These are phyloP conservation scores for Strix uralensis DNA, from an alignment of 2,113 vertebrate species.

Conservation along the genomic window DNA sequence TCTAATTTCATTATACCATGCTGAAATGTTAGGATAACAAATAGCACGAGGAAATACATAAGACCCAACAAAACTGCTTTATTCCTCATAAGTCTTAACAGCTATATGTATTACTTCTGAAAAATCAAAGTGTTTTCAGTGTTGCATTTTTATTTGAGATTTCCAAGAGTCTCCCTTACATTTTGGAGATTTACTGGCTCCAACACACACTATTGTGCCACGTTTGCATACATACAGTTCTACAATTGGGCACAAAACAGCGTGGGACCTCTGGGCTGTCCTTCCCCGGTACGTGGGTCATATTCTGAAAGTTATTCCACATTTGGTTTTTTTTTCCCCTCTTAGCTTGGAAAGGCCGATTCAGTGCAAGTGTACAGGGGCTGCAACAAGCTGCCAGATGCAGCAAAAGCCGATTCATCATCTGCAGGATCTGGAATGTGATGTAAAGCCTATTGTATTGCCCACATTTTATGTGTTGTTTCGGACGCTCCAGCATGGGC, in stretches of 20 bases:
- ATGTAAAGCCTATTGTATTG: slow-evolving; percentile 21
- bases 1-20: not conserved
- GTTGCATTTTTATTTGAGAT: not conserved
- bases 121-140: not conserved
- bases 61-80: not conserved
- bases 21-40: not conserved
- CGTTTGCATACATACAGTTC: not conserved
- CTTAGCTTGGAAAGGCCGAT: not conserved
- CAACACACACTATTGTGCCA: rapidly evolving
- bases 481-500: not conserved
- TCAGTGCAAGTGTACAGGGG: not conserved
- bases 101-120: not conserved
- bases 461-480: not conserved
- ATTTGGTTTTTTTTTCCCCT: not conserved
- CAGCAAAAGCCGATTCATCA: not conserved
- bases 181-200: not conserved
- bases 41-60: not conserved
- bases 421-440: not conserved
- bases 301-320: not conserved
- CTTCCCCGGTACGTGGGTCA: not conserved
- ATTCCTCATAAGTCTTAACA: not conserved
- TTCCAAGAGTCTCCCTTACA: not conserved
- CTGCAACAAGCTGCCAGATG: not conserved
- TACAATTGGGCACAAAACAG: rapidly evolving
- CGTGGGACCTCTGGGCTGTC: not conserved